A percentile compares a stretch with the other conserved stretches of the same genome.
Evolutionary conservation across 2,888 invertebrate genomes (phyloP).

Genomic region (Ditula angustiorana): DNA sequence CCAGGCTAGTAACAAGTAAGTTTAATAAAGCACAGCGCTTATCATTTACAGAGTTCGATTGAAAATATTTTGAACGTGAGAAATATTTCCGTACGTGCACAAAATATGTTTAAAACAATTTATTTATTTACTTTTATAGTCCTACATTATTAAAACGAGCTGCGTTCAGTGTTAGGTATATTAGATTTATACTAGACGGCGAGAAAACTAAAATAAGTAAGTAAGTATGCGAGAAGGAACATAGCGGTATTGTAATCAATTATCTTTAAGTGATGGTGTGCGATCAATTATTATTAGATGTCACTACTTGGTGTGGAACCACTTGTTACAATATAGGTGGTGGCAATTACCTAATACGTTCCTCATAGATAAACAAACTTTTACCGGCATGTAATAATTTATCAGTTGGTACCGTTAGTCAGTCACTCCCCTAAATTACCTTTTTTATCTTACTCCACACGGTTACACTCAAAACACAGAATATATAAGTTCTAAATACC

Average conservation of each 20-base stretch:
- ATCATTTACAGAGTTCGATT: conserved; percentile 43
- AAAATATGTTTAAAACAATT: conserved; percentile 45
- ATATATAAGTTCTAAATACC: too few relatives aligned
- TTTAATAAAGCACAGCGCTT: conserved; percentile 64
- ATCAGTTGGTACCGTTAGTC: too few relatives aligned
- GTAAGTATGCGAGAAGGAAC: background rate
- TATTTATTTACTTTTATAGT: conserved; percentile 42
- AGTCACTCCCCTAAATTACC: too few relatives aligned
- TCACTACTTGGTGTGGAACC: too few relatives aligned
- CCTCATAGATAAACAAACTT: too few relatives aligned
- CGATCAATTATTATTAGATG: background rate
- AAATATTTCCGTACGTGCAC: conserved; percentile 60
- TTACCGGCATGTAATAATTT: too few relatives aligned
- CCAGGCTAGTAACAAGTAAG: conserved; percentile 45
- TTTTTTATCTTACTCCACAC: too few relatives aligned
- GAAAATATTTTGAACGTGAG: conserved; percentile 45
- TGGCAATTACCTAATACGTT: too few relatives aligned
- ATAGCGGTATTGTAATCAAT: background rate
- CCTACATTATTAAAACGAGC: conserved; percentile 10
- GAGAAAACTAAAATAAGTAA: conserved; percentile 15
- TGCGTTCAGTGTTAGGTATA: conserved; percentile 3
- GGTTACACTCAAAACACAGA: too few relatives aligned
- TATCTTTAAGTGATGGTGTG: background rate
- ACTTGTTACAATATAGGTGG: too few relatives aligned
- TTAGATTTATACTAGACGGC: conserved; percentile 1